Conservation (phyloP, 2,797 vertebrate species). For the Sebastes nivosus region DNA sequence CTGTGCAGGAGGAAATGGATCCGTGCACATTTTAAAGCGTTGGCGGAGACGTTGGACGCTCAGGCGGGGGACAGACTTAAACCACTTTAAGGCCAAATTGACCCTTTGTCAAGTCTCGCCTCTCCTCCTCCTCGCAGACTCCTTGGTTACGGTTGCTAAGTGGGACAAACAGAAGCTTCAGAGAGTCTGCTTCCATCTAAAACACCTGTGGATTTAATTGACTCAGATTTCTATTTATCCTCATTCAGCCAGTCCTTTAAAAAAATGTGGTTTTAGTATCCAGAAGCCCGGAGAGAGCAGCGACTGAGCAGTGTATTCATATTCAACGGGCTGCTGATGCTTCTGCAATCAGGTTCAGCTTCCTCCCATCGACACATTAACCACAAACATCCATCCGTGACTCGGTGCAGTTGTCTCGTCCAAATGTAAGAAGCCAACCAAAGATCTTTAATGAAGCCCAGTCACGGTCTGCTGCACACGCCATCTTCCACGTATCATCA, state of each 20-base stretch:
- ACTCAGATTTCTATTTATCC: slow-evolving; percentile 16
- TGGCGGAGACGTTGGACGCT: slow-evolving; percentile 21
- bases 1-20: background rate
- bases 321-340: background rate
- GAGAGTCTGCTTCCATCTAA: slow-evolving; percentile 31
- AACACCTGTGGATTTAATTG: slow-evolving; percentile 58
- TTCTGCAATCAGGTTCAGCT: too few species aligned
- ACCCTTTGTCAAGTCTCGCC: slow-evolving; percentile 34
- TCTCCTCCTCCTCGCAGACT: background rate
- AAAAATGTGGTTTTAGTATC: background rate
- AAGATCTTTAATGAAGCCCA: background rate
- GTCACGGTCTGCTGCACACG: background rate
- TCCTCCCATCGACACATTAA: background rate
- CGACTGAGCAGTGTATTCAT: background rate
- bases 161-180: slow-evolving; percentile 42
- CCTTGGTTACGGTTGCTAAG: slow-evolving; percentile 59
- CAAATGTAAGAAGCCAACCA: background rate
- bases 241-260: slow-evolving; percentile 1
- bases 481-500: background rate
- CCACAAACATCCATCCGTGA: background rate
- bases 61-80: background rate
- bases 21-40: background rate
- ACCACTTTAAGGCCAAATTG: slow-evolving; percentile 29
- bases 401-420: background rate
- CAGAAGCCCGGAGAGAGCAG: background rate